Evolutionary conservation across 2,797 vertebrate species (phyloP), one percentile per base, ranked within the genome.

Genomic region (Neosilurus mollespiculum): DNA sequence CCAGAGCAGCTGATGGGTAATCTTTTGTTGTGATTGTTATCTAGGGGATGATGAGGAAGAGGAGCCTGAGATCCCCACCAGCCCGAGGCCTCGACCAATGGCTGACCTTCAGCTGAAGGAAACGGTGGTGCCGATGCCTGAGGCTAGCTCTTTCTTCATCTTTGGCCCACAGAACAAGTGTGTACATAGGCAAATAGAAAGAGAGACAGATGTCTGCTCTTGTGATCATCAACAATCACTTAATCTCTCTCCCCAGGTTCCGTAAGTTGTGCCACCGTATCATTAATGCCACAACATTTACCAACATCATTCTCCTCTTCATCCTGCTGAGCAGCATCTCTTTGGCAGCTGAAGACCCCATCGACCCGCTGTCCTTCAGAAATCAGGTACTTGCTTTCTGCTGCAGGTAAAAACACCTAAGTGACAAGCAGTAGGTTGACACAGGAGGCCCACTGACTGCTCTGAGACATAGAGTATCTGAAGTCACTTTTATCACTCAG

Each of bases 271-370:
- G 97, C 84, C 97, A 98, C 87, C 95, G 96, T 26, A 96, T 96
- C 9, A 95, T 98, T 89, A 98, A 98, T 0, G 96, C 97, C 87
- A 98, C 97, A 7, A 96, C 96, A 89, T 98, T 98, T 90, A 98
- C 97, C 93, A 98, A 98, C 91, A 97, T 98, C 92, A 98, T 98
- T 92, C 95, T 98, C 78, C 96, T 98, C 89, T 98, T 98, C 94
- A 98, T 98, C 89, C 92, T 98, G 81, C 95, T 98, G 83, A 98
- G 96, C 87, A 98, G 97, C 2, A 93, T 97, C 65, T 97, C 97
- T 0, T 89, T 98, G 87, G 97, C 97, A 0, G 97, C 97, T 0
- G 97, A 98, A 88, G 97, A 98, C 88, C 97, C 97, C 72, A 97
- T 98, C 43, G 95, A 95, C 77, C 95, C 96, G 0, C 93, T 95